Conservation (phyloP, 1,140 invertebrate genomes). For the Schlechtendalia chinensis region DNA sequence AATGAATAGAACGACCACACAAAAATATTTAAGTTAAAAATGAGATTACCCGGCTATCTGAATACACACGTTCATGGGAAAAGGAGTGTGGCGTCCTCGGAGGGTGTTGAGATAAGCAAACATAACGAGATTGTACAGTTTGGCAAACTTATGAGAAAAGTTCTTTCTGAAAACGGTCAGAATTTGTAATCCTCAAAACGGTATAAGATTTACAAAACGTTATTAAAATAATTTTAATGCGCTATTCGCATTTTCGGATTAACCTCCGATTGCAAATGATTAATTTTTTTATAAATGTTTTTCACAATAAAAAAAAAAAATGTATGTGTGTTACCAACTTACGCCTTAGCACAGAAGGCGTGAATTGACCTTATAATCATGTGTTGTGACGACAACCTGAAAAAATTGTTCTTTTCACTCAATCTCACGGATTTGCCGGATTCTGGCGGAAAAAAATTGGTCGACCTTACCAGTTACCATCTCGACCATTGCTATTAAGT, state of each 20-base stretch:
- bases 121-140: neutral
- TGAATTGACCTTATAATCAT: constrained; percentile 36
- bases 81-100: too few relatives aligned
- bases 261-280: too few relatives aligned
- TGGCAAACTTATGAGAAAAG: neutral
- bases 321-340: neutral
- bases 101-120: too few relatives aligned
- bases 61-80: too few relatives aligned
- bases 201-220: too few relatives aligned
- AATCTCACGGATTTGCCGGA: neutral
- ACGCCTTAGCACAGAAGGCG: neutral
- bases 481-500: neutral
- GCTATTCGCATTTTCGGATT: too few relatives aligned
- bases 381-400: constrained; percentile 1
- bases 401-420: neutral
- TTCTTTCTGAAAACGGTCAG: too few relatives aligned
- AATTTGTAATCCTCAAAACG: too few relatives aligned
- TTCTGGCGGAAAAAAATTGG: constrained; percentile 2
- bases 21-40: constrained; percentile 61
- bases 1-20: constrained; percentile 59
- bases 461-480: neutral
- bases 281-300: too few relatives aligned
- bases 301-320: too few relatives aligned
- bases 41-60: neutral
- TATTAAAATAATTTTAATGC: too few relatives aligned